Evolutionary conservation across 2,113 vertebrate genomes (phyloP).

Genomic region (Meriones unguiculatus): DNA sequence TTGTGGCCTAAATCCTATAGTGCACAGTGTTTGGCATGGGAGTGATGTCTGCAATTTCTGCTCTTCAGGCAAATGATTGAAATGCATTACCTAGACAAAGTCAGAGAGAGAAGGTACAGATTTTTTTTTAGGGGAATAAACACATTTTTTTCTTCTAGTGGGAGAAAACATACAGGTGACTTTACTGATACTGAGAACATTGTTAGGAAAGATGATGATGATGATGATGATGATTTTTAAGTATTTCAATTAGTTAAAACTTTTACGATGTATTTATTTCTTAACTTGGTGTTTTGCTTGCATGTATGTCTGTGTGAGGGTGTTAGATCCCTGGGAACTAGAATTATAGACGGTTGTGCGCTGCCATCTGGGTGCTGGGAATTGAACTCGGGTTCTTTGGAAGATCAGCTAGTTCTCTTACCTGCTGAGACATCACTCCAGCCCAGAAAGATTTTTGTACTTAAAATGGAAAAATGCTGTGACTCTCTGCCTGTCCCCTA

Average conservation of each 20-base stretch:
- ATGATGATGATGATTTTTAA: no score
- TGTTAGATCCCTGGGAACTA: no score
- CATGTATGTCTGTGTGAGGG: no score
- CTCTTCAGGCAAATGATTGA: not conserved
- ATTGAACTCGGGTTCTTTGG: no score
- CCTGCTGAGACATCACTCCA: no score
- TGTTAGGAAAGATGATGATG: not conserved
- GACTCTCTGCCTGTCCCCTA: not conserved
- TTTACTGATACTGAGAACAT: not conserved
- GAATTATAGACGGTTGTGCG: no score
- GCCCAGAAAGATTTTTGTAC: constrained; percentile 4
- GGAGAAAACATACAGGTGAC: not conserved
- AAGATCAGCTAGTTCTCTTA: no score
- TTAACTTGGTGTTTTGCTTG: no score
- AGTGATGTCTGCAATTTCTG: not conserved
- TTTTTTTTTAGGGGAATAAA: not conserved
- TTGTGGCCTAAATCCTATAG: not conserved
- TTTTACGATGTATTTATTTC: no score
- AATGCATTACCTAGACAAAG: not conserved
- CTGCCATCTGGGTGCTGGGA: no score
- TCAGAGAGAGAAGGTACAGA: not conserved
- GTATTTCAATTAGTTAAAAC: no score
- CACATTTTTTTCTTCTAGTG: not conserved
- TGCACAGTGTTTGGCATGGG: not conserved
- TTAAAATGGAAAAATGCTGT: not conserved